Evolutionary conservation across 2,888 invertebrate species (phyloP), one percentile per base, ranked within the genome.

Genomic region (Drosophila algonquin): DNA sequence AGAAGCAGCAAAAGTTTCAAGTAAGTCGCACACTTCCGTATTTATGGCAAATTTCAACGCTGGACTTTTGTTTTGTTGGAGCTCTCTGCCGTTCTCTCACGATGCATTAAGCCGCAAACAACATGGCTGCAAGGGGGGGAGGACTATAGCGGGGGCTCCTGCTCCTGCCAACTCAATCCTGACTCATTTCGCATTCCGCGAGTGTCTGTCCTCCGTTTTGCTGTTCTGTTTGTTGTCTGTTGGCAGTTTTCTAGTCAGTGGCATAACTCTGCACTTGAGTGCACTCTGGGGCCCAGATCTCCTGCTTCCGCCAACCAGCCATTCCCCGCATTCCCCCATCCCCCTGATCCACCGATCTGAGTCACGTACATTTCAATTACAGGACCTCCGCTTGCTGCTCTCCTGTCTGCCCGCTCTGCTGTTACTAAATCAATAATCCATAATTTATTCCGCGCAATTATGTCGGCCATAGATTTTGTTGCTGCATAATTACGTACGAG

Each of bases 21-120:
- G 63, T 27, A 65, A 74, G 46, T 50, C 73, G 69, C 73, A 56
- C 61, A 75, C 88, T 82, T 85, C 72, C 80, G 78, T 71, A 85
- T 83, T 83, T 87, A 83, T 83, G 67, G 83, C 86, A 76, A 81
- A 65, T 73, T 87, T 77, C 71, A 77, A 40, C 55, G 73, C 58
- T 70, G 80, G 76, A 77, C 83, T 73, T 79, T 80, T 82, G 78
- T 82, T 82, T 63, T 78, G 59, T 52, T 70, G 50, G 24, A 53
- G 59, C 40, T 40, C 40, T 40, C 12, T 35, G 35, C 35, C 55
- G 21, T 21, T 12, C 9, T 27, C 59, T 62, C 71, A 62, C 55
- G 59, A 47, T 69, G 73, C 85, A 87, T 81, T 81, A 75, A 73
- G 76, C 68, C 50, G 46, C 77, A 63, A 75, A 35, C 9, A 60